A percentile compares a stretch with the other conserved stretches of the same genome.
phyloP scores from a whole-genome alignment of 2,113 vertebrate species.

The Thamnaconus septentrionalis region DNA sequence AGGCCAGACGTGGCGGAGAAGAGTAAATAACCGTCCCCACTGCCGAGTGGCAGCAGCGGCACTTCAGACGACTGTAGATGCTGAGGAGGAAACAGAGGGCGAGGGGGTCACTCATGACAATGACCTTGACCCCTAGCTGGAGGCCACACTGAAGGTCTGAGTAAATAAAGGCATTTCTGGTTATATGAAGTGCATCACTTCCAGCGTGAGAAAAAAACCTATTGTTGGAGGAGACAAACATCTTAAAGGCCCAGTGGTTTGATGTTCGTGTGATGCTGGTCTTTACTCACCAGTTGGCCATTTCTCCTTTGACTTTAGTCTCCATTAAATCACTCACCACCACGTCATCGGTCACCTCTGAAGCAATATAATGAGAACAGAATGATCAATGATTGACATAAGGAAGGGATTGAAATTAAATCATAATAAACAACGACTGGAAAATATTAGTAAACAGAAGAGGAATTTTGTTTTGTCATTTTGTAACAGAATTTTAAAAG shows the following conservation, averaged over 20 bases:
- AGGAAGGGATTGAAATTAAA: too few species aligned
- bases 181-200: background rate
- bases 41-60: constrained; percentile 68
- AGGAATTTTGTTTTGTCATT: too few species aligned
- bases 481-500: too few species aligned
- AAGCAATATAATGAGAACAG: constrained; percentile 12
- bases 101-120: background rate
- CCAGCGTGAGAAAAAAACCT: background rate
- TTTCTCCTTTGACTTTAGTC: constrained; percentile 66
- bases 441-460: too few species aligned
- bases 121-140: background rate
- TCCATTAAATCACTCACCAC: constrained; percentile 61
- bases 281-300: constrained; percentile 80
- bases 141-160: background rate
- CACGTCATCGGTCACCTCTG: constrained; percentile 81
- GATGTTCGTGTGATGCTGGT: background rate
- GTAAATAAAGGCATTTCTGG: background rate
- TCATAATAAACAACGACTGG: too few species aligned
- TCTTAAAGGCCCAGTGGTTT: too few species aligned
- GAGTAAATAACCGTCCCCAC: constrained; percentile 81
- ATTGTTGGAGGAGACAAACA: too few species aligned
- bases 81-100: constrained; percentile 56
- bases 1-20: constrained; percentile 63
- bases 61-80: constrained; percentile 78
- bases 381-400: background rate